These are phyloP conservation scores for Megastigmus dorsalis DNA, from an alignment of 2,888 invertebrate genomes.

Conservation along the genomic window DNA sequence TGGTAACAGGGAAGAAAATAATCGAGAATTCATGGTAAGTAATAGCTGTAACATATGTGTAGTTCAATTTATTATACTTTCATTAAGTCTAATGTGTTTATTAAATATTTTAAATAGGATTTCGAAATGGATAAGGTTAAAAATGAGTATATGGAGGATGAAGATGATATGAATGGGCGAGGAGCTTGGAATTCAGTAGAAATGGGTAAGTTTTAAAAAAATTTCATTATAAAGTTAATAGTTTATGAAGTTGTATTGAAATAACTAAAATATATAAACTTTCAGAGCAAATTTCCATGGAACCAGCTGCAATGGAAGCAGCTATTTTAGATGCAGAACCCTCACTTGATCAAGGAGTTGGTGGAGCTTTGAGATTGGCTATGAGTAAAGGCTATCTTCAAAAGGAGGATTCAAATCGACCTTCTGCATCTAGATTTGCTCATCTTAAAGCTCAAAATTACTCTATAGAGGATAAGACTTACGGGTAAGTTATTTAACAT, in stretches of 20 bases:
- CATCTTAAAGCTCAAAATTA: conserved; percentile 88
- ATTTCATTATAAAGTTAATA: neutral
- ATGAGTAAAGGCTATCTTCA: conserved; percentile 96
- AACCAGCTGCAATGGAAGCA: conserved; percentile 77
- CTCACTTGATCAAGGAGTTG: conserved; percentile 92
- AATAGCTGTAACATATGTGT: neutral
- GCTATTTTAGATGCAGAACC: conserved; percentile 94
- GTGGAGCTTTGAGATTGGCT: conserved; percentile 92
- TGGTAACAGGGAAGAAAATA: conserved; percentile 91
- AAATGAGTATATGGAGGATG: conserved; percentile 65
- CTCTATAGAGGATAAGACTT: conserved; percentile 86
- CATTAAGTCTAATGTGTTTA: too few relatives aligned
- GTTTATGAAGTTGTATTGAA: too few relatives aligned
- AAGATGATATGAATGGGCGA: conserved; percentile 76
- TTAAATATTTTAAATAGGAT: conserved; percentile 72
- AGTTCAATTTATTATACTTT: neutral
- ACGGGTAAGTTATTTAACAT: conserved; percentile 77
- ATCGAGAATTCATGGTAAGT: conserved; percentile 80
- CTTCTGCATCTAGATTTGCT: conserved; percentile 83
- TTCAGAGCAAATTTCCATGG: conserved; percentile 71
- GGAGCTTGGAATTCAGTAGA: conserved; percentile 92
- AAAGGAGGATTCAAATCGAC: conserved; percentile 84
- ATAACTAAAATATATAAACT: neutral
- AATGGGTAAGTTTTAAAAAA: conserved; percentile 72
- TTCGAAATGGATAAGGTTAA: conserved; percentile 68